phyloP scores from a whole-genome alignment of 2,797 vertebrate species.

The Pteropus rufus region DNA sequence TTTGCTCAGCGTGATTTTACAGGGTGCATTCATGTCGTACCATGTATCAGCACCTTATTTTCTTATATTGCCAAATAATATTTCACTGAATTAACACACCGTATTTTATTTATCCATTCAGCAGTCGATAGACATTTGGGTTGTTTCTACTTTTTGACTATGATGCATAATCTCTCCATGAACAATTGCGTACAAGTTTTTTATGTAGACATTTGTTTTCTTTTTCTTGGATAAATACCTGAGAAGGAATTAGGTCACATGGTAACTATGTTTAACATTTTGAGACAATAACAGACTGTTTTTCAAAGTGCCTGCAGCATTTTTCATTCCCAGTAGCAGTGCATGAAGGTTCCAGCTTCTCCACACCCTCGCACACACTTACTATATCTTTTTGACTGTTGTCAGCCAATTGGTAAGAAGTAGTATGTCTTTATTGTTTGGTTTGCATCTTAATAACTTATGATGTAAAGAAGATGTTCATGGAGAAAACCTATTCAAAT shows the following conservation, averaged over 20 bases:
- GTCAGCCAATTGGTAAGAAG: not conserved
- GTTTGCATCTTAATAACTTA: not conserved
- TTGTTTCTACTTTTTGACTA: not conserved
- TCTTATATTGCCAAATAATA: not conserved
- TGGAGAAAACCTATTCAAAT: not conserved
- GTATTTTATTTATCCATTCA: not conserved
- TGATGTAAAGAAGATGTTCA: not conserved
- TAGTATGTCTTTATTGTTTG: not conserved
- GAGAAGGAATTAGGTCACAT: not conserved
- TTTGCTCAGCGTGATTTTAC: not conserved
- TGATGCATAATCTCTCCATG: not conserved
- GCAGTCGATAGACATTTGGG: not conserved
- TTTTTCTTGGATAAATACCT: not conserved
- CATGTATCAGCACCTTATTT: not conserved
- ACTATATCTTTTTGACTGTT: not conserved
- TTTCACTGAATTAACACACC: not conserved
- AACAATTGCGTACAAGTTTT: not conserved
- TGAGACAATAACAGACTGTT: not conserved
- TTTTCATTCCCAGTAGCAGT: not conserved
- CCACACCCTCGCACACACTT: too few species aligned
- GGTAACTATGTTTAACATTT: not conserved
- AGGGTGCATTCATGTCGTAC: not conserved
- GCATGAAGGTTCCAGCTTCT: fast-evolving
- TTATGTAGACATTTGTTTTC: not conserved
- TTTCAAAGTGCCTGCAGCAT: not conserved